phyloP scores from a whole-genome alignment of 64 coral and sea anemone species.

The Cladopsammia gracilis region DNA sequence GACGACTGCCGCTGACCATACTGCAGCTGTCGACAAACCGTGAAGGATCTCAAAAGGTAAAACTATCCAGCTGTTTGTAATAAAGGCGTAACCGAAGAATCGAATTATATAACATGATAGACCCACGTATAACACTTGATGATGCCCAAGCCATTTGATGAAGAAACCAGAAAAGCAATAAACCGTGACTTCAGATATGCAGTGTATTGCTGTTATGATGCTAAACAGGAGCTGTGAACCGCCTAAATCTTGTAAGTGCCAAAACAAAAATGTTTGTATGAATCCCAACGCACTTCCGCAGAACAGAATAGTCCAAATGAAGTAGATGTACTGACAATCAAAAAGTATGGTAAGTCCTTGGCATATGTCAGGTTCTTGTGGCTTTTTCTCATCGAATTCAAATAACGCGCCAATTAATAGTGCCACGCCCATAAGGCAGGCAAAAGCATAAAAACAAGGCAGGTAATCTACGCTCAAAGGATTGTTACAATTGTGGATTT shows the following conservation, averaged over 20 bases:
- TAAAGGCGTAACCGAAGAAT: conserved; percentile 81
- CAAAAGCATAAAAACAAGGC: conserved; percentile 95
- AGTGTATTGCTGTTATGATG: conserved; percentile 76
- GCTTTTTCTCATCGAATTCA: conserved; percentile 76
- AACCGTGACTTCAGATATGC: conserved; percentile 73
- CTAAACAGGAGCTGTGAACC: conserved; percentile 95
- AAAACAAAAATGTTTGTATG: conserved; percentile 88
- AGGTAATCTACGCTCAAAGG: conserved; percentile 83
- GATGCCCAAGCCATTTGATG: conserved; percentile 78
- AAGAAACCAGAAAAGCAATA: conserved; percentile 71
- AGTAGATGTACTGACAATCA: conserved; percentile 70
- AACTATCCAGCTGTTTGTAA: conserved; percentile 86
- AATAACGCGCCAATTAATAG: conserved; percentile 76
- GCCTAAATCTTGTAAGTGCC: conserved; percentile 92
- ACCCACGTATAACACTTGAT: conserved; percentile 74
- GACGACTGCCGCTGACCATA: conserved; percentile 91
- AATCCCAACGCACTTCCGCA: conserved; percentile 85
- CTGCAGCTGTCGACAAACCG: conserved; percentile 81
- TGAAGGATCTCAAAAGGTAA: conserved; percentile 90
- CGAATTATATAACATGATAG: conserved; percentile 75
- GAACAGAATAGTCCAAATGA: conserved; percentile 79
- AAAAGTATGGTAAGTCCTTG: conserved; percentile 52
- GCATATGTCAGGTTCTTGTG: conserved; percentile 22
- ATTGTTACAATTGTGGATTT: conserved; percentile 75
- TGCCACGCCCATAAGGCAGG: conserved; percentile 78